Base-by-base conservation (phyloP, 1,140 invertebrate species). In the Drosophila punjabiensis region DNA sequence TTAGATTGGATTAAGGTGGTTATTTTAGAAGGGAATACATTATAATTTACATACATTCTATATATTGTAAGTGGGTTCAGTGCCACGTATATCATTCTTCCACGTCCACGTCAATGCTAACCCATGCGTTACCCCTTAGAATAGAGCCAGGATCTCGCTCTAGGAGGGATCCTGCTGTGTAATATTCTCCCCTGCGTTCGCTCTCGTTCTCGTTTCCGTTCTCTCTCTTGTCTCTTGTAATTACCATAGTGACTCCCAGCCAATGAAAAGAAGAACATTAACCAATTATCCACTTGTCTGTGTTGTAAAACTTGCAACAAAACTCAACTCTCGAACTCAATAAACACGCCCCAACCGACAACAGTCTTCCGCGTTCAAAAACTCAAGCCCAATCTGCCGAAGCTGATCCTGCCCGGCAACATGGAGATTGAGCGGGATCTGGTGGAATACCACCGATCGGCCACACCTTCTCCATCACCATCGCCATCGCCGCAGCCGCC, bases 351-450 rank as follows among this genome's bases (percentile, higher is more conserved):
- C 52, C 66, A 71, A 67, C 41, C 67, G 20, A 47, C 47, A 43
- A 43, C 71, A 93, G 92, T 93, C 79, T 81, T 93, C 55, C 92
- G 92, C 67, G 91, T 93, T 65, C 84, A 93, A 84, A 93, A 93
- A 77, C 58, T 93, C 7, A 93, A 93, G 66, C 85, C 91, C n/a
- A 93, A 93, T 55, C 86, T 93, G 71, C 92, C 92, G 13, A 93
- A 93, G 81, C 66, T 93, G 61, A 93, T 93, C 76, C 69, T 93
- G 74, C 87, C 91, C 53, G 82, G 76, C 55, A 93, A 93, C 62
- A 81, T 82, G 74, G 92, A 89, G 78, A 81, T 93, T 53, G 81
- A 84, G 59, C 76, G 76, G 45, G 70, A 79, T 41, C 74, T 76
- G 66, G 59, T 50, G n/a, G 28, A 37, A 28, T 88, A 65, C 39